Percentiles rank a stretch among this genome's conserved stretches.
These are phyloP conservation scores for Solea solea DNA, from an alignment of 2,113 vertebrate species.

Conservation along the genomic window DNA sequence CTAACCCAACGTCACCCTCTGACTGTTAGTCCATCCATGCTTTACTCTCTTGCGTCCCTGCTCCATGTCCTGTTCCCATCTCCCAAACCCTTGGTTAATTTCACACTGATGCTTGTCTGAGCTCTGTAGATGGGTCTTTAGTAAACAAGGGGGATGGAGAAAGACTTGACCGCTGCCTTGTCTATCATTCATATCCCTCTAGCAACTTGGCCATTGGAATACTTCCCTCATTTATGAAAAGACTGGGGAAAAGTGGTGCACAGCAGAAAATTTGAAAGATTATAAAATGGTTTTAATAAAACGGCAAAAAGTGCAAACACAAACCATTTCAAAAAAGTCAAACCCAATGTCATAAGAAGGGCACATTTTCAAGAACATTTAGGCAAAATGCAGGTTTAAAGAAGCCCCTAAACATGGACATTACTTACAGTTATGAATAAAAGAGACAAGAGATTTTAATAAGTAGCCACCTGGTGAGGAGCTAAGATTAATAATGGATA, in stretches of 20 bases:
- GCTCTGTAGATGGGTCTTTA: not conserved
- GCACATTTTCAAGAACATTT: constrained; percentile 12
- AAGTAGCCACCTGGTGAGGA: constrained; percentile 9
- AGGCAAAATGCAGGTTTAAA: not conserved
- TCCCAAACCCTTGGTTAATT: constrained; percentile 37
- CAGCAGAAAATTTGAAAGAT: not conserved
- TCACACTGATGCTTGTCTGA: constrained; percentile 14
- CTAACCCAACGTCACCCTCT: not conserved
- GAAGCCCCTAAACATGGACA: not conserved
- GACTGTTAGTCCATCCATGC: constrained; percentile 21
- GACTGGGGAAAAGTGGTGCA: constrained; percentile 4
- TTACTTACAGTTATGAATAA: constrained; percentile 29
- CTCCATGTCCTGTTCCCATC: constrained; percentile 15
- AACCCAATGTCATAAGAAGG: constrained; percentile 17
- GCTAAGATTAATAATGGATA: constrained; percentile 41
- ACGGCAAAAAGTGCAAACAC: not conserved
- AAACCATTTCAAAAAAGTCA: not conserved
- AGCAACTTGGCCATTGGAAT: not conserved
- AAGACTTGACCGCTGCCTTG: constrained; percentile 23
- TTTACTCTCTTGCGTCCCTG: constrained; percentile 14
- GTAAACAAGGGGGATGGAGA: constrained; percentile 38
- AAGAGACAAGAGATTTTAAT: constrained; percentile 14
- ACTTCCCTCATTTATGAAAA: not conserved
- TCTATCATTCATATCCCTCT: not conserved
- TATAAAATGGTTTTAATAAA: constrained; percentile 28